Evolutionary conservation across 2,113 vertebrate species (phyloP).

Genomic region (Halcyon malimbica): DNA sequence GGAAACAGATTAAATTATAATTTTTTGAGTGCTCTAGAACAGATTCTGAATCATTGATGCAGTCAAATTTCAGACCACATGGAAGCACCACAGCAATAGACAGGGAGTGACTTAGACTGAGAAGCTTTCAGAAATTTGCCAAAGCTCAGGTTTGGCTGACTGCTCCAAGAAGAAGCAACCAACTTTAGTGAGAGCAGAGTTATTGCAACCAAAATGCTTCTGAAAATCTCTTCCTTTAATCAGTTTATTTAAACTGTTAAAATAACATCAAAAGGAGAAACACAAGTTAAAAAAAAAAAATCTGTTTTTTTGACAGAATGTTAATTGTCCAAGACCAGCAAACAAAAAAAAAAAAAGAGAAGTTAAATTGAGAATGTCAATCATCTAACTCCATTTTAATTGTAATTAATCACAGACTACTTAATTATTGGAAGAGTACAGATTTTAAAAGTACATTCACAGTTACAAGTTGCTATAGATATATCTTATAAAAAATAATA

Average conservation of each 20-base stretch:
- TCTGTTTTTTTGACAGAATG: neutral
- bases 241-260: neutral
- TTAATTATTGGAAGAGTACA: neutral
- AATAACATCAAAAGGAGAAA: neutral
- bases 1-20: neutral
- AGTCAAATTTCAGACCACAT: neutral
- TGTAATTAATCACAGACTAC: neutral
- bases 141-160: neutral
- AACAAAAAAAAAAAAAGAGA: too few relatives aligned
- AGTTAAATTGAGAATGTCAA: neutral
- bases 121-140: neutral
- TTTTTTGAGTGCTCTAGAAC: neutral
- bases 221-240: neutral
- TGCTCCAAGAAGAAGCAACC: neutral
- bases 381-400: neutral
- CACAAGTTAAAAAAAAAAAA: neutral
- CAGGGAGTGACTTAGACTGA: neutral
- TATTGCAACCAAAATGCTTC: neutral
- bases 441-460: neutral
- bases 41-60: neutral
- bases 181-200: neutral
- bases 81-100: neutral
- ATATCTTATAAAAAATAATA: neutral
- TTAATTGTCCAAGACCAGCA: neutral
- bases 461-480: neutral